Base-by-base conservation (phyloP, 2,113 vertebrate genomes). In the Rostratula benghalensis region DNA sequence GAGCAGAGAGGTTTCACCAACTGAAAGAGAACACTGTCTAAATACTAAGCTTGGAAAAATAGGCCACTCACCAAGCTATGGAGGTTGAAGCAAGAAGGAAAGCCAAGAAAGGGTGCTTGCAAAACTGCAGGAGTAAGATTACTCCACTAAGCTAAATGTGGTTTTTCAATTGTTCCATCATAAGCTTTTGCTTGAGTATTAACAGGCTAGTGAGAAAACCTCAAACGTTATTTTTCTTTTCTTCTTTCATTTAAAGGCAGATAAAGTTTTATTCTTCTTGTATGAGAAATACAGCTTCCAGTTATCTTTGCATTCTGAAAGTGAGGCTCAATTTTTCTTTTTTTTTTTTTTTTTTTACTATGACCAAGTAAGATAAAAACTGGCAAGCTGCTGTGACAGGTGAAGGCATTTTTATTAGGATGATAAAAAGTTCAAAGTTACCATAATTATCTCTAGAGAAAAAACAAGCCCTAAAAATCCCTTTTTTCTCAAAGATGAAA, bases 21-120 rank as follows among this genome's bases (percentile, higher is more conserved):
- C 76, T 76, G 96, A 98, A 98, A 98, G 94, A 96, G 97, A 98
- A 97, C n/a, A 87, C 94, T 96, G 71, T 94, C 73, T 94, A 98
- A 98, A 98, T 92, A 98, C n/a, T 69, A 83, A 93, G 82, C 63
- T 89, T 94, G 80, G 90, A 96, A 97, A 97, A 97, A 97, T 45
- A 94, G 39, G 83, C 84, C 94, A 81, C 73, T 95, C 78, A 84
- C 51, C 82, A 90, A 95, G 74, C 79, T 89, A 57, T 33, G 41
- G 83, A 93, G 53, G 54, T 31, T 93, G 75, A 94, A 96, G 87
- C 37, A 90, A 83, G 3, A 59, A 10, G 7, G 53, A 74, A 85
- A 74, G 81, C 24, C 27, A 76, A 93, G 63, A 87, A 70, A 81
- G 15, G 43, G 31, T 28, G 3, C 61, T 84, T 82, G 73, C 54